These are phyloP conservation scores for Cryptoleucopteryx plumbea DNA, from an alignment of 2,113 vertebrate species.

Conservation along the genomic window DNA sequence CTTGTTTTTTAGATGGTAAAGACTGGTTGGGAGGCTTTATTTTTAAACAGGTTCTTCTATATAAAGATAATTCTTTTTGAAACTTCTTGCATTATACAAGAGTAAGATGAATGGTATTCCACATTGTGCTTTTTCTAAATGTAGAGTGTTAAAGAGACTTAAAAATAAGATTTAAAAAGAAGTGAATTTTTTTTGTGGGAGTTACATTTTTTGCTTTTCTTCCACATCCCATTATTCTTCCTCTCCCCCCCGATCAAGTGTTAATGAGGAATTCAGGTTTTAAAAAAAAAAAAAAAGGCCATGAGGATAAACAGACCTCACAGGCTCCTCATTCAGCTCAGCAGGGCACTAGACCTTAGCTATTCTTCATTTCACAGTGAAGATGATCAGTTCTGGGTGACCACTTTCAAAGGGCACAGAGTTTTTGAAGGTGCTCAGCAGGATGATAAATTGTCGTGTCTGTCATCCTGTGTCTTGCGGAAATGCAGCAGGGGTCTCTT, in stretches of 20 bases:
- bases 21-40: neutral
- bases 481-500: neutral
- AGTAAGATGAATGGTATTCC: neutral
- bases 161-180: neutral
- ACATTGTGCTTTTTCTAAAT: neutral
- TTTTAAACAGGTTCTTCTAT: neutral
- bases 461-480: neutral
- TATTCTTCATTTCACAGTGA: constrained; percentile 36
- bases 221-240: neutral
- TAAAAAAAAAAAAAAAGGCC: neutral
- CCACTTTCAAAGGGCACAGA: constrained; percentile 37
- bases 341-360: constrained; percentile 28
- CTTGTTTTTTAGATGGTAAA: neutral
- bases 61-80: neutral
- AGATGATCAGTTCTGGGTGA: constrained; percentile 52
- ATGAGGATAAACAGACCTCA: constrained; percentile 41
- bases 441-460: constrained; percentile 67
- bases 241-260: neutral
- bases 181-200: neutral
- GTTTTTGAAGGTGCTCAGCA: constrained; percentile 65
- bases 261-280: constrained; percentile 24
- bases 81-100: neutral
- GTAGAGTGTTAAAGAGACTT: neutral
- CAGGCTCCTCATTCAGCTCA: constrained; percentile 41
- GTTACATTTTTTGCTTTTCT: neutral